These are phyloP conservation scores for Salvator merianae DNA, from an alignment of 2,113 vertebrate genomes.

Conservation along the genomic window DNA sequence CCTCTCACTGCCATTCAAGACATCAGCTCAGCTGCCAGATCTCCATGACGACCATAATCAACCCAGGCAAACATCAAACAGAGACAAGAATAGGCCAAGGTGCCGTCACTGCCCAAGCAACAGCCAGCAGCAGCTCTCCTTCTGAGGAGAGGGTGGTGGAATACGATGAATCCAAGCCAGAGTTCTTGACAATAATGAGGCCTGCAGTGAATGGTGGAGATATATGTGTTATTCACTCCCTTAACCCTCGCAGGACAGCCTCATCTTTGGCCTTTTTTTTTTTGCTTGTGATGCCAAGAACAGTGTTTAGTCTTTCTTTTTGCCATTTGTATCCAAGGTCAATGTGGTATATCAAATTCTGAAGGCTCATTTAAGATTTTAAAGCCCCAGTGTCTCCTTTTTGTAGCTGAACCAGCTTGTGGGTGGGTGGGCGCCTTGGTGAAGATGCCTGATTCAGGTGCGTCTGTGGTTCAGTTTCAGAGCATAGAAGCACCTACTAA, in stretches of 20 bases:
- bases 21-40: conserved; percentile 22
- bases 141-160: not conserved
- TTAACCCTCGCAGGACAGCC: not conserved
- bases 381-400: not conserved
- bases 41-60: conserved; percentile 2
- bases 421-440: too few species aligned
- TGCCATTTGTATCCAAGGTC: not conserved
- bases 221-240: not conserved
- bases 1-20: conserved; percentile 1
- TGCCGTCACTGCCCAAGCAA: conserved; percentile 6
- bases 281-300: not conserved
- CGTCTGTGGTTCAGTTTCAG: too few species aligned
- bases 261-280: not conserved
- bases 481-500: too few species aligned
- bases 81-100: conserved; percentile 20
- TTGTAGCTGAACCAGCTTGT: too few species aligned
- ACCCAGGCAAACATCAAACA: conserved; percentile 9
- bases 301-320: not conserved
- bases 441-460: too few species aligned
- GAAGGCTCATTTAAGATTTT: not conserved
- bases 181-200: not conserved
- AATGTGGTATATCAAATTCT: not conserved
- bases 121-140: not conserved
- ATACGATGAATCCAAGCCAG: not conserved
- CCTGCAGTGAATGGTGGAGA: not conserved